A percentile compares a stretch with the other conserved stretches of the same genome.
These are phyloP conservation scores for Phragmatobia fuliginosa DNA, from an alignment of 2,888 invertebrate species.

Conservation along the genomic window DNA sequence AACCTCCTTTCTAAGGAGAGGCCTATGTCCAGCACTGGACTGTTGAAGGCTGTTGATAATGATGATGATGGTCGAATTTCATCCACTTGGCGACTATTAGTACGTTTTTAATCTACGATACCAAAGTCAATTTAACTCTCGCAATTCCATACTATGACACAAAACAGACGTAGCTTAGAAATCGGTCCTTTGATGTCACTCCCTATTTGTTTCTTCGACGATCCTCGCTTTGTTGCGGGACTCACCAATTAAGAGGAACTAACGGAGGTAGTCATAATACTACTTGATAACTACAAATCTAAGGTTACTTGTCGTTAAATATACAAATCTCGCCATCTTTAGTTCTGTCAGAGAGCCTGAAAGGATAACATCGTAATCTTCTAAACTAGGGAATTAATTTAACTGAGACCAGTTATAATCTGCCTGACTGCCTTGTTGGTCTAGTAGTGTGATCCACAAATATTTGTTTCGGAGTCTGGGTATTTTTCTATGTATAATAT, in stretches of 20 bases:
- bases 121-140: too few relatives aligned
- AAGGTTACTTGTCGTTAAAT: not conserved
- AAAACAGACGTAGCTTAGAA: not conserved
- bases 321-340: not conserved
- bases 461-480: too few relatives aligned
- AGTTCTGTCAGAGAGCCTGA: not conserved
- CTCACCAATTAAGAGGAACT: not conserved
- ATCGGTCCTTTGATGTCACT: not conserved
- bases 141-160: not conserved
- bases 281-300: not conserved
- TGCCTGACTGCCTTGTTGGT: not conserved
- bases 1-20: too few relatives aligned
- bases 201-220: not conserved
- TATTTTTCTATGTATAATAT: too few relatives aligned
- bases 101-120: too few relatives aligned
- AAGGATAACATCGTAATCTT: constrained; percentile 3
- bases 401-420: not conserved
- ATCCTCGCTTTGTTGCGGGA: not conserved
- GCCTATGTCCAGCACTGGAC: too few relatives aligned
- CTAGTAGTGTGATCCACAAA: too few relatives aligned
- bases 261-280: not conserved
- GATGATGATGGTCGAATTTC: too few relatives aligned
- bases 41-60: too few relatives aligned
- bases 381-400: not conserved
- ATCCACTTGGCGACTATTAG: too few relatives aligned